Base-by-base conservation (phyloP, 2,888 invertebrate species). In the Drosophila cracens region DNA sequence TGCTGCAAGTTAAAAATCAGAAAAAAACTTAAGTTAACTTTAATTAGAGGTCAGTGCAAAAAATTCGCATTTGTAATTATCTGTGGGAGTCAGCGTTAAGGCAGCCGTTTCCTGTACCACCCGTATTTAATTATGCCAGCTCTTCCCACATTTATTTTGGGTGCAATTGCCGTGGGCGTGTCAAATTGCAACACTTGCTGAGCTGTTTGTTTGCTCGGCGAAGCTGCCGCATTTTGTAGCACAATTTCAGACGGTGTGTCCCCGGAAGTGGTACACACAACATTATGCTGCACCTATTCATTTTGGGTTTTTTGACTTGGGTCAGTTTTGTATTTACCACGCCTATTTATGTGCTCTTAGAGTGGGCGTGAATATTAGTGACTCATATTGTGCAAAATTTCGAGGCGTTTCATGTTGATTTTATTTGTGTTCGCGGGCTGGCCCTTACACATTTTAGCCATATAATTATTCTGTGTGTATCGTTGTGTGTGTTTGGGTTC, bases 361-460 rank as follows among this genome's bases (percentile, higher is more conserved):
- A 76, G 74, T 84, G 84, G 87, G 84, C 87, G 84, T 85, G 87
- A 86, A 85, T 85, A 82, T 85, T 85, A 85, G 86, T 86, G 84
- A 74, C 64, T 85, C 82, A 86, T 86, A 85, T 85, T 86, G 80
- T 73, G 74, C 60, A 70, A 77, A 79, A 73, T 73, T 70, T 79
- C 40, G 40, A 66, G 72, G 70, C 81, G 76, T 76, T 77, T 70
- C 87, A 82, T 86, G 85, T 85, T 85, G 84, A 85, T 85, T 85
- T 83, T 84, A 82, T 84, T 81, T 86, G 83, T 74, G 81, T 78
- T 75, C 83, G 76, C 66, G 61, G 61, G 75, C 38, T 68, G 56
- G 72, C 64, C 75, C 53, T n/a, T 68, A 74, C 80, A 57, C 43
- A 67, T 82, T 71, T 75, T 72, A 80, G 80, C 72, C 82, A 62